These are phyloP conservation scores for Hydriomena furcata DNA, from an alignment of 2,888 invertebrate species.

Conservation along the genomic window DNA sequence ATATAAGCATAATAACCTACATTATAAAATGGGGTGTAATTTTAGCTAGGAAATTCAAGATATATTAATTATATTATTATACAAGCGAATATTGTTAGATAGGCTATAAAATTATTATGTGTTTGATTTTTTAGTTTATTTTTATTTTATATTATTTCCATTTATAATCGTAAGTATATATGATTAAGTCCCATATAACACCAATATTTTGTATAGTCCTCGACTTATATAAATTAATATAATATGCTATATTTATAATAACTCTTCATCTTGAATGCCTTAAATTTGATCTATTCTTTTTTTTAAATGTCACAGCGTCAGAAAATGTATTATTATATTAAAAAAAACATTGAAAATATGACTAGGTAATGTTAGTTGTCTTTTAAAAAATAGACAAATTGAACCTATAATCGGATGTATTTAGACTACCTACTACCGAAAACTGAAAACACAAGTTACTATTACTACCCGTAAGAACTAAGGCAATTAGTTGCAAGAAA, in stretches of 20 bases:
- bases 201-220: constrained; percentile 43
- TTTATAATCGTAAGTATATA: constrained; percentile 35
- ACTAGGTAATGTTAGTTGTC: too few relatives aligned
- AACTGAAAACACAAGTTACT: too few relatives aligned
- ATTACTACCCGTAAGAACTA: too few relatives aligned
- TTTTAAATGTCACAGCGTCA: constrained; percentile 46
- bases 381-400: too few relatives aligned
- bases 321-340: constrained; percentile 42
- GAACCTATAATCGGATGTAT: too few relatives aligned
- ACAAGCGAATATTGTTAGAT: constrained; percentile 68
- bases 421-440: too few relatives aligned
- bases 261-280: constrained; percentile 41
- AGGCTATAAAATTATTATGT: constrained; percentile 58
- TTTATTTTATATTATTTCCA: constrained; percentile 19
- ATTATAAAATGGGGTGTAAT: constrained; percentile 56
- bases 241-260: constrained; percentile 31
- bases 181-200: constrained; percentile 44
- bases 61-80: constrained; percentile 55
- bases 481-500: too few relatives aligned
- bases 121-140: too few relatives aligned
- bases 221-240: constrained; percentile 35
- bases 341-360: too few relatives aligned
- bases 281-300: constrained; percentile 35
- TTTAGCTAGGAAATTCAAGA: constrained; percentile 72
- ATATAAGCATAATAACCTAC: constrained; percentile 40